Percentiles rank a stretch among this genome's conserved stretches.
These are phyloP conservation scores for Sebastiscus albofasciatus DNA, from an alignment of 2,797 vertebrate species.

Conservation along the genomic window DNA sequence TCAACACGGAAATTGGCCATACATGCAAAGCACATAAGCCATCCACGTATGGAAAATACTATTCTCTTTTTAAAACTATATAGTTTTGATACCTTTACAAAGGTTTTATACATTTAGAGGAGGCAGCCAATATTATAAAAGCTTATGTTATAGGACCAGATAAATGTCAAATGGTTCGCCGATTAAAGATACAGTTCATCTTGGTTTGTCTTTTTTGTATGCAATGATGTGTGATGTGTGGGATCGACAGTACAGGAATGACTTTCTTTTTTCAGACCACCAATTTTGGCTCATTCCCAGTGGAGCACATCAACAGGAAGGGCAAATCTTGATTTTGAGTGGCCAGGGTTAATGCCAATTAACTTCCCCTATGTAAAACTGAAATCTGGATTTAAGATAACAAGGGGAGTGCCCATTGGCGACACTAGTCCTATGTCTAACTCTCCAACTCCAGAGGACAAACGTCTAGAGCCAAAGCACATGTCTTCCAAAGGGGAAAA, in stretches of 20 bases:
- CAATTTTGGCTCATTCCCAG: constrained; percentile 31
- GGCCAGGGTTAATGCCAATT: constrained; percentile 55
- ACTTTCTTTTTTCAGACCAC: constrained; percentile 1
- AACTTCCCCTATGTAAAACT: constrained; percentile 48
- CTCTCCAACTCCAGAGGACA: constrained; percentile 35
- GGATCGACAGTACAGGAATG: not conserved
- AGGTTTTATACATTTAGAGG: not conserved
- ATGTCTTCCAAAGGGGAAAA: constrained; percentile 50
- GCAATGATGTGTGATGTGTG: not conserved
- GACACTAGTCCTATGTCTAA: constrained; percentile 35
- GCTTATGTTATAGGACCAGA: not conserved
- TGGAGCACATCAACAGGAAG: constrained; percentile 56
- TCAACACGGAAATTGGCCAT: not conserved
- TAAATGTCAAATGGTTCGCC: not conserved
- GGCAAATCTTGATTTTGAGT: constrained; percentile 54
- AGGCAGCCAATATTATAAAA: not conserved
- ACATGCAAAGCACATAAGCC: not conserved
- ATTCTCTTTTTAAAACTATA: not conserved
- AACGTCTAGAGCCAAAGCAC: constrained; percentile 39
- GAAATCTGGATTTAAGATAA: constrained; percentile 65
- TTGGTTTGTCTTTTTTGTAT: not conserved
- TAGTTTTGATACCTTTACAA: not conserved
- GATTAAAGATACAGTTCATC: not conserved
- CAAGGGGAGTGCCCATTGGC: constrained; percentile 45
- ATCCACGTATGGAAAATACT: not conserved